Evolutionary conservation across 2,888 invertebrate genomes (phyloP), one percentile per base, ranked within the genome.

Genomic region (Dermolepida albohirtum): DNA sequence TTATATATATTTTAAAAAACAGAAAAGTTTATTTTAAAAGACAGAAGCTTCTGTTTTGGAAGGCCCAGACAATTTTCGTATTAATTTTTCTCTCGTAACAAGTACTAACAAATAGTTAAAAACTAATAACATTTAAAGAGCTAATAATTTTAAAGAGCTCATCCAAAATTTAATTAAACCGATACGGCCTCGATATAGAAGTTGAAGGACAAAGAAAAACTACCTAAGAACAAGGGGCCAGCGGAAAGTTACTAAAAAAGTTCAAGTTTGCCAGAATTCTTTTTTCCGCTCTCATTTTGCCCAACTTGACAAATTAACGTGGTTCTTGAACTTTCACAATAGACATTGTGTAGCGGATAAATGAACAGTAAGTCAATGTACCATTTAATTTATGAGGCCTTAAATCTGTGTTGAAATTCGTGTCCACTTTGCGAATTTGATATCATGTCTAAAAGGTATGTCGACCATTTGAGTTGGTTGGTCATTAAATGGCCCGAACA

Each of bases 321-420:
- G 29, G 51, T 6, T 27, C 51, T 51, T 51, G 51, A 51, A 51
- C 51, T 51, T 51, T 51, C 51, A 51, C 51, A 51, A 51, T 51
- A 29, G 51, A 51, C 51, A 29, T 51, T 51, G 29, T 29, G 29
- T 29, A 29, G 51, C 22, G 51, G 29, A 51, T 27, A 51, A 51
- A 29, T 51, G 51, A 51, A n/a, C 51, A 29, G 29, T 27, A n/a
- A 29, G 14, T 12, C 27, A 29, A 51, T 51, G 51, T 22, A 29
- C 51, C 51, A 34, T 51, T 51, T 51, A n/a, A 51, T 51, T 51
- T 51, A 29, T 29, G 27, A n/a, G 22, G 29, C 12, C 51, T 29
- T 29, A 51, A 51, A 51, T 51, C 29, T 51, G 7, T 29, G 51
- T 51, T 27, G 12, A 51, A 17, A 27, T 51, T 51, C 51, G 12